Evolutionary conservation across 2,888 invertebrate genomes (phyloP).

Genomic region (Hemicrepidius hirtus): DNA sequence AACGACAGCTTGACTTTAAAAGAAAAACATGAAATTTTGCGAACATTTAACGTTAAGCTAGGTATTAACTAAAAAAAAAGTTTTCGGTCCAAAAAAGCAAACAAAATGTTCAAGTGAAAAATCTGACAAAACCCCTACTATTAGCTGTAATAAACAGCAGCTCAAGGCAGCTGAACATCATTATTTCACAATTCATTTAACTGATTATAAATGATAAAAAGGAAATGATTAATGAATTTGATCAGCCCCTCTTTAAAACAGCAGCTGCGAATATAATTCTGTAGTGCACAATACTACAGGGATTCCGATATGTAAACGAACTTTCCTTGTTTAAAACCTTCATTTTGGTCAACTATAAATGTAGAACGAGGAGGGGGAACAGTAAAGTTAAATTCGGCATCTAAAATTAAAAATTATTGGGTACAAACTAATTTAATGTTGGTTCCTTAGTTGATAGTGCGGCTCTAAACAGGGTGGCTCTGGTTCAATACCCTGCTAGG

Average conservation of each 20-base stretch:
- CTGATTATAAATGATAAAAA: slow-evolving; percentile 9
- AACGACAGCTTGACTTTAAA: no score
- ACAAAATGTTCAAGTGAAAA: neutral
- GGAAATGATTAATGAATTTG: slow-evolving; percentile 17
- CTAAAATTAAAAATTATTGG: no score
- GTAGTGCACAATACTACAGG: neutral
- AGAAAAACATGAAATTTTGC: no score
- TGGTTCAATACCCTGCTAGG: no score
- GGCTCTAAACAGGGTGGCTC: no score
- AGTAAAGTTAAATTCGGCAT: no score
- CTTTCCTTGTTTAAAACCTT: neutral
- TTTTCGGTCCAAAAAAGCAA: no score
- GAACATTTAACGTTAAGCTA: no score
- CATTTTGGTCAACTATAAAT: neutral
- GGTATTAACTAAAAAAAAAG: no score
- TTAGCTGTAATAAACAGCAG: slow-evolving; percentile 16
- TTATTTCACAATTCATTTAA: slow-evolving; percentile 20
- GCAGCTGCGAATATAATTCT: slow-evolving; percentile 15
- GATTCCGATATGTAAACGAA: neutral
- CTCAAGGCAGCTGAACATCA: slow-evolving; percentile 26
- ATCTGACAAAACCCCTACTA: neutral
- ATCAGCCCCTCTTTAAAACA: slow-evolving; percentile 6
- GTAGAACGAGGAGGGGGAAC: no score
- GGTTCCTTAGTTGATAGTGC: no score
- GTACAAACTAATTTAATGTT: no score